A percentile compares a stretch with the other conserved stretches of the same genome.
Conservation (phyloP, 2,113 vertebrate species). For the Leuciscus idus region DNA sequence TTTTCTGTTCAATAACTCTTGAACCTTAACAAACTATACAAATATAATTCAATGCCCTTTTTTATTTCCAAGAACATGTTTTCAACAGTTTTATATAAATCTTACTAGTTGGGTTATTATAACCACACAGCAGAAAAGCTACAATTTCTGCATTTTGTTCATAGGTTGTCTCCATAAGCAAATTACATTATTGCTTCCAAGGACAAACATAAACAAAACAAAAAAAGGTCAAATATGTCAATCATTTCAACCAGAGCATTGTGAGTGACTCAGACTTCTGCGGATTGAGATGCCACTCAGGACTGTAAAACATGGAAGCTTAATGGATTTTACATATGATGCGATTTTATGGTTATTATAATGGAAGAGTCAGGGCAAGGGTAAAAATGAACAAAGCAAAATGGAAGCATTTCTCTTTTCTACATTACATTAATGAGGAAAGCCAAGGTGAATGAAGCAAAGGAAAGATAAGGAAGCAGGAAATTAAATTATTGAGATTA, state of each 20-base stretch:
- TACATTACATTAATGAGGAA: not conserved
- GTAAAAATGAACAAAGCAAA: not conserved
- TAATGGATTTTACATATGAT: slow-evolving; percentile 24
- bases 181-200: slow-evolving; percentile 21
- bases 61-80: not conserved
- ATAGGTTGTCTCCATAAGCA: not conserved
- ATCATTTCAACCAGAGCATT: slow-evolving; percentile 8
- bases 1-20: not conserved
- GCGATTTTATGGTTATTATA: slow-evolving; percentile 21
- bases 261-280: slow-evolving; percentile 31
- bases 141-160: not conserved
- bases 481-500: not conserved
- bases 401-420: not conserved
- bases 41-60: not conserved
- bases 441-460: slow-evolving; percentile 16
- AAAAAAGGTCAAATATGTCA: slow-evolving; percentile 22
- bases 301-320: not conserved
- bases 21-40: not conserved
- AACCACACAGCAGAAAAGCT: not conserved
- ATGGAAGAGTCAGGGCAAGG: slow-evolving; percentile 15
- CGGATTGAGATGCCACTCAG: slow-evolving; percentile 18
- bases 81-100: not conserved
- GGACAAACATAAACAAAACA: slow-evolving; percentile 3
- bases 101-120: not conserved
- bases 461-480: not conserved